Evolutionary conservation across 2,797 vertebrate species (phyloP).

Genomic region (Rhinichthys osculus): DNA sequence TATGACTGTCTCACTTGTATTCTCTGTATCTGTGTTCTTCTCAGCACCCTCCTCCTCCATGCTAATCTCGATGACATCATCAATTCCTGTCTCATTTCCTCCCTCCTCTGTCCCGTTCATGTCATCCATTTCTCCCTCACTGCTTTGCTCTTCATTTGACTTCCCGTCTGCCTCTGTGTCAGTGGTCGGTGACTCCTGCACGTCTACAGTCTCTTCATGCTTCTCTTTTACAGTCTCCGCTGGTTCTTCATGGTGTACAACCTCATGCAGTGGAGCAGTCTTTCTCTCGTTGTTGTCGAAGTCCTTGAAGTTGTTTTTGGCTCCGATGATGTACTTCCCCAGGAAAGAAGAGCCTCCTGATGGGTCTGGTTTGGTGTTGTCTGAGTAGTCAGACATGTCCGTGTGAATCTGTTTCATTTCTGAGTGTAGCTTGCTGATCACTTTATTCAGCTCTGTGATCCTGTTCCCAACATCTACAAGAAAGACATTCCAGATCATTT

Average conservation of each 20-base stretch:
- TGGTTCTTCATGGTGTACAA: conserved; percentile 66
- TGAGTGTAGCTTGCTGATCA: conserved; percentile 78
- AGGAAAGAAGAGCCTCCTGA: conserved; percentile 75
- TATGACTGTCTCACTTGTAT: conserved; percentile 46
- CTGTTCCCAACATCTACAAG: conserved; percentile 86
- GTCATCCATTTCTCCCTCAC: conserved; percentile 24
- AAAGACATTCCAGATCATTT: conserved; percentile 31
- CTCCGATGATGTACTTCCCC: conserved; percentile 84
- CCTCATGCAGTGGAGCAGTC: conserved; percentile 62
- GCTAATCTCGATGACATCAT: conserved; percentile 32
- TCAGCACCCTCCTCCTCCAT: conserved; percentile 64
- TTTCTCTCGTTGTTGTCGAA: conserved; percentile 72
- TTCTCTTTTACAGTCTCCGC: conserved; percentile 40
- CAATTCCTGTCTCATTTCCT: conserved; percentile 1
- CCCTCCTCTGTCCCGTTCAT: conserved; percentile 19
- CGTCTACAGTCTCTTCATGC: background rate
- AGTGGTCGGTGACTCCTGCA: background rate
- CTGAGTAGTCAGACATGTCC: conserved; percentile 61
- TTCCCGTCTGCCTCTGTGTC: conserved; percentile 27
- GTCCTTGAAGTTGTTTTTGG: conserved; percentile 86
- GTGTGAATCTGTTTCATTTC: conserved; percentile 81
- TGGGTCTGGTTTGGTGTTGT: background rate
- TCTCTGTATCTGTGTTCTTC: conserved; percentile 8
- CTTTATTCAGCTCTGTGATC: conserved; percentile 88
- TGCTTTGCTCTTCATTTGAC: conserved; percentile 53